A percentile compares a stretch with the other conserved stretches of the same genome.
phyloP scores from a whole-genome alignment of 1,140 invertebrate genomes.

The Camponotus floridanus region DNA sequence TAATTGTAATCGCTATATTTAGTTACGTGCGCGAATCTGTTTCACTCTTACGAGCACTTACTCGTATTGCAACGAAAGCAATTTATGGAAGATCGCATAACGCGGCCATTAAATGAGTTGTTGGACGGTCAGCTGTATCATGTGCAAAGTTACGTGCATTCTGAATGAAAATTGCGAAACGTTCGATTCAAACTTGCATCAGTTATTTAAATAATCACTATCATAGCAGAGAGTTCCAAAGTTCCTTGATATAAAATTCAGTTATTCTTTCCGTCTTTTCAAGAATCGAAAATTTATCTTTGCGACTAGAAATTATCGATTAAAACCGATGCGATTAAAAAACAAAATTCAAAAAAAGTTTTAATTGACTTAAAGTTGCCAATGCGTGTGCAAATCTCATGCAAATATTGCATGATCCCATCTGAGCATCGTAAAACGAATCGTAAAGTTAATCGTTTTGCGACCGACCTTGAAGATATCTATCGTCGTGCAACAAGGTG shows the following conservation, averaged over 20 bases:
- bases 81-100: constrained; percentile 56
- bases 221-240: not conserved
- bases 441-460: not conserved
- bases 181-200: constrained; percentile 2
- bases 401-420: not conserved
- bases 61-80: constrained; percentile 38
- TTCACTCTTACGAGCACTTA: constrained; percentile 2
- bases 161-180: constrained; percentile 1
- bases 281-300: not conserved
- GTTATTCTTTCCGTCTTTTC: not conserved
- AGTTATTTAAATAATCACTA: constrained; percentile 1
- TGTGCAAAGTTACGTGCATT: constrained; percentile 16
- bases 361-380: not conserved
- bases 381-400: not conserved
- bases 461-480: constrained; percentile 36
- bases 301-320: too few species aligned
- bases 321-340: too few species aligned
- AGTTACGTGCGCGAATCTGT: constrained; percentile 39
- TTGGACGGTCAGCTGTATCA: not conserved
- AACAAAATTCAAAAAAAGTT: not conserved
- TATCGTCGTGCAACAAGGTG: constrained; percentile 12
- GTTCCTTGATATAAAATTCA: not conserved
- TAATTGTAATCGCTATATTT: constrained; percentile 13
- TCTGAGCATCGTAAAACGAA: constrained; percentile 5
- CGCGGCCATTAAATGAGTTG: constrained; percentile 32